Percentiles rank a stretch among this genome's conserved stretches.
phyloP scores from a whole-genome alignment of 2,888 invertebrate species.

The Belgica antarctica region DNA sequence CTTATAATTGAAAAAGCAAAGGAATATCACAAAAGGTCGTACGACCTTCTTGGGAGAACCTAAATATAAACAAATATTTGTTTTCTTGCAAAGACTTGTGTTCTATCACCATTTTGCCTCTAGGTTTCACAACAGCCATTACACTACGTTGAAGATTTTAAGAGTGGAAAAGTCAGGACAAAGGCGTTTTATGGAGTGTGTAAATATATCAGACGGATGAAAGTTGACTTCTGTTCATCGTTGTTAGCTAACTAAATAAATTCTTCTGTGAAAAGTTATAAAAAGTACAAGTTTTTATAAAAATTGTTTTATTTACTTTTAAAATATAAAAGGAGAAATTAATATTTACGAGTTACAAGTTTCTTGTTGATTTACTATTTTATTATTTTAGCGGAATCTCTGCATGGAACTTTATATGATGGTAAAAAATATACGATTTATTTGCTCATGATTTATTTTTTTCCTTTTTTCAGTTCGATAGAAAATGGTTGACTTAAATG shows the following conservation, averaged over 20 bases:
- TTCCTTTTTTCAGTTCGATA: background rate
- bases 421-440: too few species aligned
- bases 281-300: background rate
- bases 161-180: constrained; percentile 6
- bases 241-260: constrained; percentile 11
- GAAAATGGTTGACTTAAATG: background rate
- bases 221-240: constrained; percentile 15
- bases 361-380: too few species aligned
- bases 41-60: too few species aligned
- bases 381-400: constrained; percentile 2
- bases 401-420: constrained; percentile 17
- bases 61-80: constrained; percentile 35
- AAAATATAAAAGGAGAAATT: background rate
- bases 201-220: background rate
- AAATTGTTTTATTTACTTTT: background rate
- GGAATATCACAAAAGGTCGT: too few species aligned
- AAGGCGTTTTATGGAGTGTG: background rate
- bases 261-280: background rate
- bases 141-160: constrained; percentile 14
- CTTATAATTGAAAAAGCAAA: too few species aligned
- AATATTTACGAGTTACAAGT: too few species aligned
- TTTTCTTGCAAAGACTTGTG: constrained; percentile 26
- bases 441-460: too few species aligned
- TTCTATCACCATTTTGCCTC: constrained; percentile 36
- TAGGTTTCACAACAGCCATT: constrained; percentile 28